phyloP scores from a whole-genome alignment of 64 coral and sea anemone species.

The Orbicella faveolata region DNA sequence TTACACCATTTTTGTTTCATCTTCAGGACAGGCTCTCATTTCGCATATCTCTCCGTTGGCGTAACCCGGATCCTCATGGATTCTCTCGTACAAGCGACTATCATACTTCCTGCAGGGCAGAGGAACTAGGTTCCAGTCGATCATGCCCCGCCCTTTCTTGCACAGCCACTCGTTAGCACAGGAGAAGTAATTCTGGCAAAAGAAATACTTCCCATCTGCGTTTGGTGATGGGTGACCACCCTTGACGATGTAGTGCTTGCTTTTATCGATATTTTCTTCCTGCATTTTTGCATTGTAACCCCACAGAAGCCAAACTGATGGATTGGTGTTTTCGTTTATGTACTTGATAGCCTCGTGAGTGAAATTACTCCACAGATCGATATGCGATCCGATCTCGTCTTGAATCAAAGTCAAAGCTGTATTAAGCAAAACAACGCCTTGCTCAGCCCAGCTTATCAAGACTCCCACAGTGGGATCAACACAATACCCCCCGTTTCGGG shows the following conservation, averaged over 20 bases:
- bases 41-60: not conserved
- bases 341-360: not conserved
- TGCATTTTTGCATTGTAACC: not conserved
- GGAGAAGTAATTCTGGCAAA: conserved; percentile 43
- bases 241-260: conserved; percentile 42
- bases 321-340: conserved; percentile 18
- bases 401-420: conserved; percentile 32
- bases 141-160: conserved; percentile 4
- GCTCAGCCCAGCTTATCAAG: conserved; percentile 15
- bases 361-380: conserved; percentile 20
- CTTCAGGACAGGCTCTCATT: conserved; percentile 12
- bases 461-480: not conserved
- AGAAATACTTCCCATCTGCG: conserved; percentile 11
- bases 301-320: conserved; percentile 34
- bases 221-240: conserved; percentile 41
- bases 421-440: conserved; percentile 30
- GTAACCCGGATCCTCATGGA: not conserved
- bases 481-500: conserved; percentile 20
- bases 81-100: conserved; percentile 1
- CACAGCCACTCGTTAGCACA: conserved; percentile 40
- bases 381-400: conserved; percentile 23
- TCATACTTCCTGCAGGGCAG: conserved; percentile 31
- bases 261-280: not conserved
- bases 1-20: not conserved
- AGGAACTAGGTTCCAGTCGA: conserved; percentile 36